Base-by-base conservation (phyloP, 2,888 invertebrate genomes). In the Charanyca ferruginea region DNA sequence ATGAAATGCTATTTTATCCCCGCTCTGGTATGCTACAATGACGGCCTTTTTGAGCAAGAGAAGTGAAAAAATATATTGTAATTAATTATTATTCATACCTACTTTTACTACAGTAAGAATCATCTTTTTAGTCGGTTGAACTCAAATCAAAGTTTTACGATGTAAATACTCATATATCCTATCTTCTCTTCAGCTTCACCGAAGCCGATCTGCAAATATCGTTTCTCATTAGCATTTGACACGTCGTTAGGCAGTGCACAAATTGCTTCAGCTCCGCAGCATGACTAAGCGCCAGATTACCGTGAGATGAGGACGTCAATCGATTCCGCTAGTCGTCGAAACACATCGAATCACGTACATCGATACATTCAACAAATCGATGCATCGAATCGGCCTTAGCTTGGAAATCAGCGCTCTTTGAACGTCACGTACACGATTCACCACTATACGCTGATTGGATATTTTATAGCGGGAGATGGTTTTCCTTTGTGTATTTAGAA, bases 371-470 rank as follows among this genome's bases (percentile, higher is more conserved):
- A 53, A 49, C 55, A 62, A 80, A 74, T 66, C 73, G 66, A 81
- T 74, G 66, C 84, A 85, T 84, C 83, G 83, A 41, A 67, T 61
- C 73, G 73, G 77, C 72, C 67, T 81, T 83, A 85, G 83, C 83
- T 74, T 53, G 49, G 70, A 77, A 79, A 86, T 87, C 83, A 81
- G 77, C 64, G 72, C 69, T 74, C 73, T 75, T 76, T 74, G 75
- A 69, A 71, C 67, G 78, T 78, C 86, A 86, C 85, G 83, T 86
- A 83, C 78, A 58, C 66, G 66, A 63, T 74, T 77, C 75, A 38
- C 73, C 60, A 76, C 73, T 81, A 84, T 75, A 70, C 79, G 67
- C 73, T 83, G 84, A 86, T 87, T 86, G 81, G 85, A 78, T 82
- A 83, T 85, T 85, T 85, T 84, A 84, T 76, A 73, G 69, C 67